phyloP scores from a whole-genome alignment of 2,888 invertebrate genomes.

The Parapristionchus giblindavisi region DNA sequence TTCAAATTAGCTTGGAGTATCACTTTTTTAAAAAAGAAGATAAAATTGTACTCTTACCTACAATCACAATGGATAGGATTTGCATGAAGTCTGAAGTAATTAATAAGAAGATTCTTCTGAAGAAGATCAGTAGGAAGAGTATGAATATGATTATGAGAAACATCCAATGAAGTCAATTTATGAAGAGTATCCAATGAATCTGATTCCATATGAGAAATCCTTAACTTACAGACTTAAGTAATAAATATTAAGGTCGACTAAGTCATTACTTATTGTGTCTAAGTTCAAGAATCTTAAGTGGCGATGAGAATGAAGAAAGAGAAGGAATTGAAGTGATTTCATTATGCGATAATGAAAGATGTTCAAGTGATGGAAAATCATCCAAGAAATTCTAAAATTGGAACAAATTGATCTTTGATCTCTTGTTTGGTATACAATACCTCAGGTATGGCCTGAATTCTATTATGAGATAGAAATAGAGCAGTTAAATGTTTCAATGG shows the following conservation, averaged over 20 bases:
- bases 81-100: slow-evolving; percentile 23
- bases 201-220: slow-evolving; percentile 43
- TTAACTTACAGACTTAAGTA: not conserved
- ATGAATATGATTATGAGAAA: slow-evolving; percentile 57
- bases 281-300: slow-evolving; percentile 38
- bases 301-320: slow-evolving; percentile 45
- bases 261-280: slow-evolving; percentile 34
- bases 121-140: slow-evolving; percentile 43
- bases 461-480: slow-evolving; percentile 32
- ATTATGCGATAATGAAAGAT: slow-evolving; percentile 62
- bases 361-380: slow-evolving; percentile 48
- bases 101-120: too few species aligned
- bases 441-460: slow-evolving; percentile 32
- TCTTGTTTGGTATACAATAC: not conserved
- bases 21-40: not conserved
- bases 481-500: slow-evolving; percentile 15
- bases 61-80: slow-evolving; percentile 37
- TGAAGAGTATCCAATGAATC: slow-evolving; percentile 43
- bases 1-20: not conserved
- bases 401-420: not conserved
- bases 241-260: not conserved
- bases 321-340: slow-evolving; percentile 50
- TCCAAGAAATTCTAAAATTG: not conserved
- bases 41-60: too few species aligned
- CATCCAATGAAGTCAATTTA: slow-evolving; percentile 38